A percentile compares a stretch with the other conserved stretches of the same genome.
Conservation (phyloP, 2,113 vertebrate genomes). For the Madoqua kirkii region DNA sequence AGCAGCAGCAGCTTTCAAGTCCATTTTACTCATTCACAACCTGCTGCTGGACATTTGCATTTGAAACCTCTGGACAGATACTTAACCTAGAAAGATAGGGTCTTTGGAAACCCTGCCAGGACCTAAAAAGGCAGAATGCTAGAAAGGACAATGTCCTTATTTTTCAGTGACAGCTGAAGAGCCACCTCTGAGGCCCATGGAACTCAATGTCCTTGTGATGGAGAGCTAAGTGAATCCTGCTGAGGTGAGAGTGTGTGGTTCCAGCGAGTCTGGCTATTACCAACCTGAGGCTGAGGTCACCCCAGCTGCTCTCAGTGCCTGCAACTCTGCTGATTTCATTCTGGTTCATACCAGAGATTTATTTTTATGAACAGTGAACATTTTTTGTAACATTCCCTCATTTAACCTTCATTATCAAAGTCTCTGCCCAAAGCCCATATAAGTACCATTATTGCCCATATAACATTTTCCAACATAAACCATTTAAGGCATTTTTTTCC, state of each 20-base stretch:
- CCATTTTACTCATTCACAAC: background rate
- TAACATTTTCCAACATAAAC: constrained; percentile 75
- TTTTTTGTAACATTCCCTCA: constrained; percentile 75
- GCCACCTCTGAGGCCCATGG: background rate
- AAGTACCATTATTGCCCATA: constrained; percentile 69
- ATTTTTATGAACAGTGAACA: constrained; percentile 76
- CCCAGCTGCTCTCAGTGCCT: constrained; percentile 50
- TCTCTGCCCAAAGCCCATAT: constrained; percentile 70
- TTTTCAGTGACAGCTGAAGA: constrained; percentile 23
- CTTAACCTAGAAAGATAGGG: background rate
- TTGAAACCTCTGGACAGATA: background rate
- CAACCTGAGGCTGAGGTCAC: constrained; percentile 64
- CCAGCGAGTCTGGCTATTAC: constrained; percentile 49
- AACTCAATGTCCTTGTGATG: background rate
- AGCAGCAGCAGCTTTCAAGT: background rate
- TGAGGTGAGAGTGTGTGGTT: constrained; percentile 44
- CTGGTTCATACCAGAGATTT: constrained; percentile 70
- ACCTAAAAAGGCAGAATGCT: background rate
- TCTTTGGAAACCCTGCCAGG: background rate
- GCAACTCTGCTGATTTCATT: constrained; percentile 68
- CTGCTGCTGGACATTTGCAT: background rate
- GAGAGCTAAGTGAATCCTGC: constrained; percentile 42
- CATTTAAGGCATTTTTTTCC: constrained; percentile 67
- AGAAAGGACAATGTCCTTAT: background rate
- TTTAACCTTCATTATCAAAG: constrained; percentile 78